Percentiles rank a stretch among this genome's conserved stretches.
These are phyloP conservation scores for Gorsachius magnificus DNA, from an alignment of 2,797 vertebrate genomes.

Conservation along the genomic window DNA sequence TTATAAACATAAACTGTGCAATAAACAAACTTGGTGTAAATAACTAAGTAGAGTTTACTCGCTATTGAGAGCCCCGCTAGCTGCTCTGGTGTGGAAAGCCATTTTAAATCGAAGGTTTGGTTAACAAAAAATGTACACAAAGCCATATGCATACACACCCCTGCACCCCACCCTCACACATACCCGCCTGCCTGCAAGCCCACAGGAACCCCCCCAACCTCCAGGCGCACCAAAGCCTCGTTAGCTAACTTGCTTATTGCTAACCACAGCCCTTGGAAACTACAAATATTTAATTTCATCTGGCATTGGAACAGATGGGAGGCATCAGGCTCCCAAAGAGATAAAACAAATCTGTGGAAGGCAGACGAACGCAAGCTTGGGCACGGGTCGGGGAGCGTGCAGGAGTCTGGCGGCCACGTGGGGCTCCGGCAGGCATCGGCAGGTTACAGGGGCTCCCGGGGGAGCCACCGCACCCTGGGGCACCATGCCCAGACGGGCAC, in stretches of 20 bases:
- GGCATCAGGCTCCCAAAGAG: constrained; percentile 56
- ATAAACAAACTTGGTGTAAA: constrained; percentile 68
- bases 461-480: fast-evolving
- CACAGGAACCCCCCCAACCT: background rate
- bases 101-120: constrained; percentile 13
- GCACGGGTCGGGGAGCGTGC: background rate
- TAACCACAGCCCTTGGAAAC: constrained; percentile 61
- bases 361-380: background rate
- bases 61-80: background rate
- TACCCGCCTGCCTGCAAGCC: background rate
- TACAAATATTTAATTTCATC: constrained; percentile 57
- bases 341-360: constrained; percentile 59
- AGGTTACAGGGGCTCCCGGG: fast-evolving
- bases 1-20: constrained; percentile 58
- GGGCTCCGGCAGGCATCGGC: background rate
- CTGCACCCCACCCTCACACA: constrained; percentile 40
- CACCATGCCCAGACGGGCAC: fast-evolving
- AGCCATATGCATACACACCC: background rate
- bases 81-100: constrained; percentile 33
- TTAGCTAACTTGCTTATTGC: constrained; percentile 50
- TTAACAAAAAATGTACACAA: constrained; percentile 29
- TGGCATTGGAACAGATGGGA: constrained; percentile 64
- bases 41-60: constrained; percentile 44
- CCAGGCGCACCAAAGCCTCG: constrained; percentile 12
- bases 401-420: background rate